Conservation (phyloP, 2,888 invertebrate species). For the Polydrusus tereticollis region DNA sequence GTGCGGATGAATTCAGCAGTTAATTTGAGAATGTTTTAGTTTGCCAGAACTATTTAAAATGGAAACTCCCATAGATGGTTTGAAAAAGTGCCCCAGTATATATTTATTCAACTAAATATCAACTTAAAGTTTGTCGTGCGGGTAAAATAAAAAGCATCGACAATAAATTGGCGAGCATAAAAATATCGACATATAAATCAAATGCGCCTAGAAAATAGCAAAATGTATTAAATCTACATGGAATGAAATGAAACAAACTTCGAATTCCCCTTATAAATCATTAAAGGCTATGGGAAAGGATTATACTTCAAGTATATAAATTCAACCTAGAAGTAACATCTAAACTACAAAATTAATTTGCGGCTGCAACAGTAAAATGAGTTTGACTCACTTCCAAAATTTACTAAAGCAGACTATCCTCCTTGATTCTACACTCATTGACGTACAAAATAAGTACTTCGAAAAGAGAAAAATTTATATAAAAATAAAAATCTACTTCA, state of each 20-base stretch:
- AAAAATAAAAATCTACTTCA: too few relatives aligned
- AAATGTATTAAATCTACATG: constrained; percentile 25
- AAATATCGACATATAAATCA: constrained; percentile 16
- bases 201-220: neutral
- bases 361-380: constrained; percentile 44
- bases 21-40: too few relatives aligned
- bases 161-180: neutral
- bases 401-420: constrained; percentile 12
- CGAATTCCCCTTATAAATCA: constrained; percentile 42
- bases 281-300: constrained; percentile 32
- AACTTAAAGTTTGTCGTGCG: too few relatives aligned
- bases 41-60: too few relatives aligned
- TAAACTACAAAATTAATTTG: constrained; percentile 48
- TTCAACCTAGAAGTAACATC: constrained; percentile 40
- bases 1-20: too few relatives aligned
- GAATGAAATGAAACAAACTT: constrained; percentile 35
- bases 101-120: too few relatives aligned
- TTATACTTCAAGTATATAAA: constrained; percentile 38
- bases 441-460: neutral
- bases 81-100: too few relatives aligned
- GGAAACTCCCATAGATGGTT: too few relatives aligned
- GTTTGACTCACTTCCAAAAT: constrained; percentile 42
- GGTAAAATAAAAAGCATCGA: neutral
- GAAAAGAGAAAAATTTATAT: too few relatives aligned
- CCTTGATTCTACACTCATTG: neutral